Conservation (phyloP, 2,888 invertebrate species). For the Reticulitermes lucifugus region DNA sequence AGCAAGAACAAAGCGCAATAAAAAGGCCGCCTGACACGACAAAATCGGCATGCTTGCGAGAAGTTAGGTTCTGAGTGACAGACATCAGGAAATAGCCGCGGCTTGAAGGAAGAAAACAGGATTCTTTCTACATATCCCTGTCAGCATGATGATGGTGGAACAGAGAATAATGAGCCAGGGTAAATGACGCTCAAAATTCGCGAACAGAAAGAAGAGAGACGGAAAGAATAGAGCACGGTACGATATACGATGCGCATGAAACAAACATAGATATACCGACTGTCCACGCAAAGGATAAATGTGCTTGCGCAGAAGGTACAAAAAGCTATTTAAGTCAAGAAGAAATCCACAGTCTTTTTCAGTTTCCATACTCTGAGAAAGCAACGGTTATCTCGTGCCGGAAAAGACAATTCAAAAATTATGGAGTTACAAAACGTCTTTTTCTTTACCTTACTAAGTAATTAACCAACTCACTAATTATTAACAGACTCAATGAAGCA, state of each 20-base stretch:
- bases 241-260: background rate
- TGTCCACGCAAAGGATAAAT: background rate
- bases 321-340: background rate
- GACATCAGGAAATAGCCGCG: slow-evolving; percentile 17
- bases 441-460: background rate
- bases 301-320: background rate
- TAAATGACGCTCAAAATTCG: slow-evolving; percentile 36
- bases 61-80: slow-evolving; percentile 20
- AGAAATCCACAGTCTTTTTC: background rate
- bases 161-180: slow-evolving; percentile 30
- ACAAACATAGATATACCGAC: background rate
- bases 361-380: background rate
- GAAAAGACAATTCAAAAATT: background rate
- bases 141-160: background rate
- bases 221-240: background rate
- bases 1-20: background rate
- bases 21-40: background rate
- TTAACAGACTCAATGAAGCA: no score
- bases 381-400: background rate
- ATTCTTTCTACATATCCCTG: slow-evolving; percentile 17
- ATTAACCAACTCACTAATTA: no score
- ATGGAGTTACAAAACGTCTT: background rate
- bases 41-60: background rate
- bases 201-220: slow-evolving; percentile 1
- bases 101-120: slow-evolving; percentile 10